Percentiles rank a stretch among this genome's conserved stretches.
phyloP scores from a whole-genome alignment of 1,140 invertebrate genomes.

The Episyrphus balteatus region DNA sequence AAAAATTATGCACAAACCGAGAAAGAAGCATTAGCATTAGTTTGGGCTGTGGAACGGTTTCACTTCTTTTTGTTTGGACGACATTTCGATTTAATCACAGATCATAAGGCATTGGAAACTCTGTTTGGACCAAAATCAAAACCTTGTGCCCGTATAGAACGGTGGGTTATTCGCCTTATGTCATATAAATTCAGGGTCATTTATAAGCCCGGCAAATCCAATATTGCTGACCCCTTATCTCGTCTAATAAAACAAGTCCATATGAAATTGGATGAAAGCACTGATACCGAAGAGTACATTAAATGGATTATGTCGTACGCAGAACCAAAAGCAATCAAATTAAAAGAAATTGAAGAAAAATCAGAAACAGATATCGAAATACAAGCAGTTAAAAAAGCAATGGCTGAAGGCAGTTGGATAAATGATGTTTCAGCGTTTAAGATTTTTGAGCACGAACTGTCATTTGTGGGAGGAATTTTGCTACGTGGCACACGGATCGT shows the following conservation, averaged over 20 bases:
- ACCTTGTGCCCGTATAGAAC: constrained; percentile 15
- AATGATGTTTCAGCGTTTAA: no score
- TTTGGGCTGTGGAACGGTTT: constrained; percentile 17
- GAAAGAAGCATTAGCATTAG: constrained; percentile 2
- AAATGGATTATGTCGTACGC: no score
- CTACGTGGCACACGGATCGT: no score
- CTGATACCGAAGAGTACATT: no score
- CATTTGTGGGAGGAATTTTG: no score
- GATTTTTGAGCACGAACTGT: no score
- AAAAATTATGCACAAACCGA: neutral
- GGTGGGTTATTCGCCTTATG: constrained; percentile 16
- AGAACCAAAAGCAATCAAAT: no score
- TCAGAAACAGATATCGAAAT: no score
- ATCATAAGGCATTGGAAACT: constrained; percentile 19
- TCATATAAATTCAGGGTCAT: constrained; percentile 13
- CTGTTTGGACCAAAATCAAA: constrained; percentile 12
- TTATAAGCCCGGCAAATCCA: constrained; percentile 11
- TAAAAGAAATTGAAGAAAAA: no score
- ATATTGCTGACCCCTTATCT: neutral
- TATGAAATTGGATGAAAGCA: no score
- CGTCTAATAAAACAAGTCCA: neutral
- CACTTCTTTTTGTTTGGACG: constrained; percentile 17
- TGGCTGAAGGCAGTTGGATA: no score
- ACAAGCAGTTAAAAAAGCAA: no score
- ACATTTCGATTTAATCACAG: constrained; percentile 28